Evolutionary conservation across 2,797 vertebrate genomes (phyloP).

Genomic region (Alca torda): DNA sequence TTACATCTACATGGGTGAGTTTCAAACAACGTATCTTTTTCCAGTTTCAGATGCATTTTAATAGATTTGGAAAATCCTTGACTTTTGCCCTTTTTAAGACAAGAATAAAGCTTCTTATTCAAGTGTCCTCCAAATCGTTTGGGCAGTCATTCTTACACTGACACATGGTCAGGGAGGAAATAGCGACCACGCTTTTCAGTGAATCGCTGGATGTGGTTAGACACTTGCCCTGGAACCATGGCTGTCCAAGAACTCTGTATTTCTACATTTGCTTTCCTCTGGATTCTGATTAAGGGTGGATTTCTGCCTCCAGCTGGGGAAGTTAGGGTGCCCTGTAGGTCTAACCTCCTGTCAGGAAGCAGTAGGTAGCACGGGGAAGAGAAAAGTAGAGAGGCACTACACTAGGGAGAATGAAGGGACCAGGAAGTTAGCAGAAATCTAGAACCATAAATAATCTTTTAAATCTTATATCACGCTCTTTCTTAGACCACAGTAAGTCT

Average conservation of each 20-base stretch:
- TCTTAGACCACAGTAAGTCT: not conserved
- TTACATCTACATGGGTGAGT: not conserved
- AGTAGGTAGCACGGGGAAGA: not conserved
- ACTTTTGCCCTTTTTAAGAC: not conserved
- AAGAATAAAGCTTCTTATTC: constrained; percentile 21
- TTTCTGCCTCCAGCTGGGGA: not conserved
- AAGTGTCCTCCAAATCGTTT: not conserved
- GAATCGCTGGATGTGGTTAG: not conserved
- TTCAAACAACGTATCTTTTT: not conserved
- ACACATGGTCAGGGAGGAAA: not conserved
- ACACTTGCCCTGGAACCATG: not conserved
- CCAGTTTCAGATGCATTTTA: not conserved
- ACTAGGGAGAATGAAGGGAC: not conserved
- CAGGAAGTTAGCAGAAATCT: not conserved
- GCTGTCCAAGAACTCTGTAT: not conserved
- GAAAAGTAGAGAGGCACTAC: not conserved
- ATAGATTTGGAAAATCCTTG: not conserved
- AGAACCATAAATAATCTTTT: not conserved
- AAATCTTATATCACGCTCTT: fast-evolving
- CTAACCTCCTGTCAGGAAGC: not conserved
- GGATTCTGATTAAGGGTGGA: not conserved
- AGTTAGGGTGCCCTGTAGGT: not conserved
- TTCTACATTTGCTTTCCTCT: not conserved
- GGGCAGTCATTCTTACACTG: not conserved
- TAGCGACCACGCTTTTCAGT: not conserved